phyloP scores from a whole-genome alignment of 2,797 vertebrate genomes.

The Platalea minor region DNA sequence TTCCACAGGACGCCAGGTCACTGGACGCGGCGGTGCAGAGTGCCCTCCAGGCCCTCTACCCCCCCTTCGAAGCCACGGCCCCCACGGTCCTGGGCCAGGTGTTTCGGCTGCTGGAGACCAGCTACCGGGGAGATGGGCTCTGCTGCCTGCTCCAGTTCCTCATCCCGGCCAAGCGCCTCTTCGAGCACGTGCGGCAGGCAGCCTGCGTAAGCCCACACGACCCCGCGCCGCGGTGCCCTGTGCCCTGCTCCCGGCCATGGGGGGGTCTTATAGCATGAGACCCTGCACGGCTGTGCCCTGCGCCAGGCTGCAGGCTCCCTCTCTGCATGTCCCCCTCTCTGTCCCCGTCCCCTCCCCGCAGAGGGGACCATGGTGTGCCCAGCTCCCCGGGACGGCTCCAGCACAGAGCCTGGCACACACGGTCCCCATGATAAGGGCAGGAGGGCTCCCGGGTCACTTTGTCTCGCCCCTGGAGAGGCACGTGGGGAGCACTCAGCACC shows the following conservation, averaged over 20 bases:
- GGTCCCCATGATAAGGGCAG: fast-evolving
- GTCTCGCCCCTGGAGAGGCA: background rate
- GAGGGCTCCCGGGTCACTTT: background rate
- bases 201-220: slow-evolving; percentile 85
- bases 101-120: slow-evolving; percentile 89
- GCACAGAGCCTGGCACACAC: background rate
- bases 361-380: background rate
- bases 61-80: slow-evolving; percentile 89
- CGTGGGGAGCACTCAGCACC: fast-evolving
- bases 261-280: fast-evolving
- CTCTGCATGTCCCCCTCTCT: fast-evolving
- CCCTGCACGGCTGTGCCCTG: background rate
- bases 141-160: slow-evolving; percentile 92
- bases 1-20: slow-evolving; percentile 82
- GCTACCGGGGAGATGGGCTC: slow-evolving; percentile 88
- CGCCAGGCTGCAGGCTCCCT: fast-evolving
- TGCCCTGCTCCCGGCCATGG: fast-evolving
- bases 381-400: background rate
- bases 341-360: fast-evolving
- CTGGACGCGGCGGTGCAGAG: slow-evolving; percentile 90
- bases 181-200: slow-evolving; percentile 89
- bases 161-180: slow-evolving; percentile 90
- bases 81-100: slow-evolving; percentile 90
- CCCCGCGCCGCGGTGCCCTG: background rate
- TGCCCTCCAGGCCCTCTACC: slow-evolving; percentile 86